Conservation (phyloP, 2,797 vertebrate genomes). For the Intellagama lesueurii region DNA sequence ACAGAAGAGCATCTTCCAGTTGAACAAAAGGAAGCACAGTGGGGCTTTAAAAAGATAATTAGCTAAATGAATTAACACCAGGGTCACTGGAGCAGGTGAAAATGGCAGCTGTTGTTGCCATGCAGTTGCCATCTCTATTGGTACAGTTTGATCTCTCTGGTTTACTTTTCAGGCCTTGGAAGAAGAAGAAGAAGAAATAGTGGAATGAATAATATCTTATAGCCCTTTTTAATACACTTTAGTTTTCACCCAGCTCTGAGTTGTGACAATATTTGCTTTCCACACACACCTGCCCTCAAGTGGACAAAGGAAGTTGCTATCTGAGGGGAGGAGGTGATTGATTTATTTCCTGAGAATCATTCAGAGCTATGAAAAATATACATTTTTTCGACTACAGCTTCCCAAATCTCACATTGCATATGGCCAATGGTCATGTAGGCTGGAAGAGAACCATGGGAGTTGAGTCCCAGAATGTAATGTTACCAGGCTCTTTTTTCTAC, state of each 20-base stretch:
- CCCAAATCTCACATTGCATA: too few species aligned
- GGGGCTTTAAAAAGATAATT: constrained; percentile 37
- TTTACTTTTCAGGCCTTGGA: constrained; percentile 41
- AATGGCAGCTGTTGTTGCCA: constrained; percentile 20
- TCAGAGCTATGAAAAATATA: too few species aligned
- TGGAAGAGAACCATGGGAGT: too few species aligned
- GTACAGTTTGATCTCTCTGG: constrained; percentile 24
- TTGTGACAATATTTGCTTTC: not conserved
- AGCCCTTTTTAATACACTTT: not conserved
- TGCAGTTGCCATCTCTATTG: constrained; percentile 16
- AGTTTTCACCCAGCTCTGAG: too few species aligned
- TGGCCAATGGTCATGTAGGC: too few species aligned
- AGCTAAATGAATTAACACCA: constrained; percentile 29
- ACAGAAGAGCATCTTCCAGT: constrained; percentile 13
- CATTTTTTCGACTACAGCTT: too few species aligned
- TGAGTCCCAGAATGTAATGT: too few species aligned
- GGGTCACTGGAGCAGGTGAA: constrained; percentile 36
- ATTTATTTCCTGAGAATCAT: not conserved
- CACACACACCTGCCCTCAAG: not conserved
- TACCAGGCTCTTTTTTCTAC: too few species aligned
- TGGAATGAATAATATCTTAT: not conserved
- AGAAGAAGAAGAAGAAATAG: not conserved
- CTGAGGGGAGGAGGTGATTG: not conserved
- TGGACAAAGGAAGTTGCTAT: not conserved
- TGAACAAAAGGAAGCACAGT: constrained; percentile 25